Base-by-base conservation (phyloP, 1,140 invertebrate genomes). In the Polypedilum vanderplanki region DNA sequence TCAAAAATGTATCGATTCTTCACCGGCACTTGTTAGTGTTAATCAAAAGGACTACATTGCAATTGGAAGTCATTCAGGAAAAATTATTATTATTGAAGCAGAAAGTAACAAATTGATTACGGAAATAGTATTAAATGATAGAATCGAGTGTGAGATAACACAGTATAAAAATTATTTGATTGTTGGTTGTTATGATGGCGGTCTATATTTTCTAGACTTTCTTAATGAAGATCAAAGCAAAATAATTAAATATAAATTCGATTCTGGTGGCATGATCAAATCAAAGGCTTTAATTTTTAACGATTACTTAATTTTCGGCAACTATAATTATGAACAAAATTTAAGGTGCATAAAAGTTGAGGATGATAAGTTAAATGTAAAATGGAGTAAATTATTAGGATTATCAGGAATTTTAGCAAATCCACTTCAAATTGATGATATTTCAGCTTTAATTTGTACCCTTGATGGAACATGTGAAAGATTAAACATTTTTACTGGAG, bases 161-260 rank as follows among this genome's bases (percentile, higher is more conserved):
- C 46, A 82, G n/a, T 73, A 76, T 40, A 15, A 57, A 5, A 24
- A 73, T 70, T 74, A 75, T 65, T 78, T 78, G 0, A 75, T 83
- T 79, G 75, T 81, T 82, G 87, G 87, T 75, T 87, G 87, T 77
- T 88, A 88, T 80, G 85, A 87, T 81, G 80, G 83, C 15, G 76
- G 76, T 41, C 76, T 88, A 0, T 88, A 88, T 77, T 80, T 83
- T 8, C 77, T 88, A 2, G 77, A 84, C 76, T 76, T 79, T 3
- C 41, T 77, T 40, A 80, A 76, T 75, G 87, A 87, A 12, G 75
- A 78, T 1, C 12, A 70, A 70, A 20, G 7, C 20, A 18, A 22
- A 9, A 9, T 9, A 7, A 77, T 85, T 17, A 73, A 78, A 18
- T 88, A 86, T 86, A 80, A 76, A 17, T 85, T 85, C 75, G 74